These are phyloP conservation scores for Hycleus cichorii DNA, from an alignment of 1,140 invertebrate species.

Conservation along the genomic window DNA sequence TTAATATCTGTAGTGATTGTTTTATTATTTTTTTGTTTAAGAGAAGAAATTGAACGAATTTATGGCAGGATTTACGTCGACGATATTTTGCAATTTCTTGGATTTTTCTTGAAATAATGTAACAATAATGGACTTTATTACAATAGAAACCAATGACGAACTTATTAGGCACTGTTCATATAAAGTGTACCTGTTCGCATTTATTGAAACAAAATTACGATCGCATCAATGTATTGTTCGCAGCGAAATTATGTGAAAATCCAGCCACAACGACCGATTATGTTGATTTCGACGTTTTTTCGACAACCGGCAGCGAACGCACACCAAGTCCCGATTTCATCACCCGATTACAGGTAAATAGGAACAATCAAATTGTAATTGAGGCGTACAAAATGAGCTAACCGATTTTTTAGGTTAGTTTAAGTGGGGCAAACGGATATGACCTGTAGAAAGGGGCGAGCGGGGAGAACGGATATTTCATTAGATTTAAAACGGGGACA, in stretches of 20 bases:
- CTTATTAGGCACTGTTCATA: constrained; percentile 33
- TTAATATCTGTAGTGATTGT: too few relatives aligned
- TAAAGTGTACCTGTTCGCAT: constrained; percentile 34
- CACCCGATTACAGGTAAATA: constrained; percentile 35
- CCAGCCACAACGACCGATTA: constrained; percentile 20
- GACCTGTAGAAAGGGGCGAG: constrained; percentile 4
- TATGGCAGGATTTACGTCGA: too few relatives aligned
- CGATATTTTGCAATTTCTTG: too few relatives aligned
- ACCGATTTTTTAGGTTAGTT: too few relatives aligned
- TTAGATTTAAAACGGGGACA: too few relatives aligned
- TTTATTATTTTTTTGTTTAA: too few relatives aligned
- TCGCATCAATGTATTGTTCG: constrained; percentile 37
- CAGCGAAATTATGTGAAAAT: constrained; percentile 35
- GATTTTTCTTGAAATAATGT: too few relatives aligned
- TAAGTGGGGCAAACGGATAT: constrained; percentile 4
- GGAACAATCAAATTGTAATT: too few relatives aligned
- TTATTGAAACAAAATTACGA: constrained; percentile 36
- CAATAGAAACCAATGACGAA: constrained; percentile 2
- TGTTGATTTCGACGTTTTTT: constrained; percentile 31
- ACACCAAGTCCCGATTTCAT: constrained; percentile 36
- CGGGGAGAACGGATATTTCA: too few relatives aligned
- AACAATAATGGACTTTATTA: too few relatives aligned
- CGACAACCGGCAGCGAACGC: constrained; percentile 26
- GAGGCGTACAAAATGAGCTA: too few relatives aligned
- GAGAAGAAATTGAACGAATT: too few relatives aligned